Conservation (phyloP, 1,140 invertebrate species). For the Tyrophagus putrescentiae region DNA sequence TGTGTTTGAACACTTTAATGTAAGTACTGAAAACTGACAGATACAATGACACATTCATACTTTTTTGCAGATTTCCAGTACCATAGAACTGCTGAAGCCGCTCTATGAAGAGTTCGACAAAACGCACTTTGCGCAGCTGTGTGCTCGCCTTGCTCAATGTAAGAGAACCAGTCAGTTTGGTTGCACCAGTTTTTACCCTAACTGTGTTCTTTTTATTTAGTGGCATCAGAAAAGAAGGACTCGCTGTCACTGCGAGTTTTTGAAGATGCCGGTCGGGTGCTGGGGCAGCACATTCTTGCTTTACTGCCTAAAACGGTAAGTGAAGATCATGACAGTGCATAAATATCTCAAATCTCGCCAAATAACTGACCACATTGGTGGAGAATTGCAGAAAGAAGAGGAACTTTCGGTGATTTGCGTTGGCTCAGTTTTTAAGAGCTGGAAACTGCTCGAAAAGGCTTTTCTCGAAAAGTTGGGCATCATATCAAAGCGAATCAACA, state of each 20-base stretch:
- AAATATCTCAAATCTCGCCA: background rate
- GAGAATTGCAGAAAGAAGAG: slow-evolving; percentile 30
- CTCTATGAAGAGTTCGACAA: slow-evolving; percentile 73
- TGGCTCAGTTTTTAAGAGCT: slow-evolving; percentile 90
- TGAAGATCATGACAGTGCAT: slow-evolving; percentile 33
- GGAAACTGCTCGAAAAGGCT: slow-evolving; percentile 58
- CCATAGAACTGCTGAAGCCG: slow-evolving; percentile 49
- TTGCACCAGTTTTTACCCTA: slow-evolving; percentile 7
- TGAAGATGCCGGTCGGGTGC: slow-evolving; percentile 50
- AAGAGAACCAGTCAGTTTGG: too few relatives aligned
- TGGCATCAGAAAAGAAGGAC: slow-evolving; percentile 47
- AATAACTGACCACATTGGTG: background rate
- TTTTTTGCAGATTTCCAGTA: slow-evolving; percentile 32
- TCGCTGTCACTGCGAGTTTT: slow-evolving; percentile 55
- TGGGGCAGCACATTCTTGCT: slow-evolving; percentile 57
- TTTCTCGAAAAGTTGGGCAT: background rate
- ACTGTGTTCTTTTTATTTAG: slow-evolving; percentile 21
- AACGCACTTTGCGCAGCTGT: slow-evolving; percentile 56
- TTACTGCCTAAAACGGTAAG: slow-evolving; percentile 50
- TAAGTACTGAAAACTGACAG: slow-evolving; percentile 32
- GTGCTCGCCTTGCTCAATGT: slow-evolving; percentile 51
- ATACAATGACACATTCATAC: background rate
- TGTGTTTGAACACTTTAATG: slow-evolving; percentile 61
- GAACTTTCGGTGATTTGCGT: slow-evolving; percentile 74
- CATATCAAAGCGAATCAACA: slow-evolving; percentile 38